These are phyloP conservation scores for Cyclopterus lumpus DNA, from an alignment of 2,797 vertebrate genomes.

Conservation along the genomic window DNA sequence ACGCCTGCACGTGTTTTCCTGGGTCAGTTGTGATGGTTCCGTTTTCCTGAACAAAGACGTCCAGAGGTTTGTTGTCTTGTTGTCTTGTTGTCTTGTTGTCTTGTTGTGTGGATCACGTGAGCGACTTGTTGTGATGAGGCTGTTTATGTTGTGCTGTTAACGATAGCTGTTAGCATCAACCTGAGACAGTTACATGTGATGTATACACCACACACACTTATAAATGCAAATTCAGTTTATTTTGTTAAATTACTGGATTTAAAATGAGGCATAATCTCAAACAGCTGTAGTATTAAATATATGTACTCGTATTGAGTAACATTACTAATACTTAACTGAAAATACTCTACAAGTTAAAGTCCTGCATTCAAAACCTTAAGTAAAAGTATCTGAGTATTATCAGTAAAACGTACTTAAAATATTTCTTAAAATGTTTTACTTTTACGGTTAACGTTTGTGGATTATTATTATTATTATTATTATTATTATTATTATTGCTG, in stretches of 20 bases:
- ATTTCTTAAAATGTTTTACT: not conserved
- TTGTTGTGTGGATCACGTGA: fast-evolving
- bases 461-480: not conserved
- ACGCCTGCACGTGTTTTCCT: fast-evolving
- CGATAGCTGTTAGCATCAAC: not conserved
- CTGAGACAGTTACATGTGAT: not conserved
- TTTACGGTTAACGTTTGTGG: not conserved
- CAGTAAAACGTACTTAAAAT: not conserved
- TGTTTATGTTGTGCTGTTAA: not conserved
- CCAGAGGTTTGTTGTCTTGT: conserved; percentile 13
- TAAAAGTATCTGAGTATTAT: not conserved
- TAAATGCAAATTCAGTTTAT: too few relatives aligned
- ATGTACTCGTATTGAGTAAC: not conserved
- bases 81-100: fast-evolving
- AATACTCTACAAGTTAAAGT: not conserved
- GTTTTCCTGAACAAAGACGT: not conserved
- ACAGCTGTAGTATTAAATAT: not conserved
- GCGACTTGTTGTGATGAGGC: not conserved
- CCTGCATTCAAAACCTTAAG: not conserved
- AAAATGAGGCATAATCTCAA: not conserved
- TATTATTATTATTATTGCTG: too few relatives aligned
- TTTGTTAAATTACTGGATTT: too few relatives aligned
- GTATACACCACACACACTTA: too few relatives aligned
- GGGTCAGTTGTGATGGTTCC: not conserved
- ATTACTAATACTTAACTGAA: not conserved